phyloP scores from a whole-genome alignment of 2,888 invertebrate genomes.

The Spicauda simplicius region DNA sequence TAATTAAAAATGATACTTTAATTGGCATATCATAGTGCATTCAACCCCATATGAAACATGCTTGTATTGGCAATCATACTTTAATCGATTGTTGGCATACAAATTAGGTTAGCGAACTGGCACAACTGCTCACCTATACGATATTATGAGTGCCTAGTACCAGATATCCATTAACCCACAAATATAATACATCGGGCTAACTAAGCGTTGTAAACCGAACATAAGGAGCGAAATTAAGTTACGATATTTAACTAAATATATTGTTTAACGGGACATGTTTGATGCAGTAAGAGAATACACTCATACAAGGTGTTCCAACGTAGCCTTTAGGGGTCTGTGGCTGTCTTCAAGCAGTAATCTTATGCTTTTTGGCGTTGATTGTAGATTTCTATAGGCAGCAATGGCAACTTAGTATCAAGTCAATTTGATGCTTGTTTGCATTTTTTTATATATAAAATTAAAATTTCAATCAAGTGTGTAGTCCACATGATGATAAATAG shows the following conservation, averaged over 20 bases:
- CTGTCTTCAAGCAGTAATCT: no score
- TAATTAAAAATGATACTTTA: no score
- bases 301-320: no score
- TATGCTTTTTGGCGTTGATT: no score
- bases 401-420: neutral
- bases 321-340: no score
- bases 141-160: neutral
- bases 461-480: no score
- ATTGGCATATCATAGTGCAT: neutral
- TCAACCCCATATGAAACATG: neutral
- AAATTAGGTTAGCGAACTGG: conserved; percentile 13
- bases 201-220: neutral
- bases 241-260: no score
- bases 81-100: conserved; percentile 19
- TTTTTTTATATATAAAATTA: no score
- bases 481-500: no score
- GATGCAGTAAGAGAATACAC: no score
- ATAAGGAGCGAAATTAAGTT: neutral
- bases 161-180: conserved; percentile 8
- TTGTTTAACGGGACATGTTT: no score
- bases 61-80: neutral
- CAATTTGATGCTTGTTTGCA: no score
- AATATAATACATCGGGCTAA: neutral
- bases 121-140: conserved; percentile 6
- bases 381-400: neutral